Evolutionary conservation across 2,797 vertebrate species (phyloP), one percentile per base, ranked within the genome.

Genomic region (Brachyrhaphis roseni): DNA sequence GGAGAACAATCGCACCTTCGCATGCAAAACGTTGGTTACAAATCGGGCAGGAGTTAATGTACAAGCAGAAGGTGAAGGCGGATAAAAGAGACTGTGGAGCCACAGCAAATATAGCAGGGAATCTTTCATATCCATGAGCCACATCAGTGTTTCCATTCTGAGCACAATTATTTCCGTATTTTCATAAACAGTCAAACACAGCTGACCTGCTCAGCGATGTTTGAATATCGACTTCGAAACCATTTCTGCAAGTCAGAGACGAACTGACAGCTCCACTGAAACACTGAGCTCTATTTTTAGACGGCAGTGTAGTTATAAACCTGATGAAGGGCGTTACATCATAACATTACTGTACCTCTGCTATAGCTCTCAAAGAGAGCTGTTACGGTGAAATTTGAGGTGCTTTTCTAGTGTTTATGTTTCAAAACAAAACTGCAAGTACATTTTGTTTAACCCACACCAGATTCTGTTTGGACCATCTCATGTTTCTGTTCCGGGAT

Each of bases 241-340:
- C 20, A 41, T 68, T 41, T 41, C 36, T 68, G 10, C 64, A 11
- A 68, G 36, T 68, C 64, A 12, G 64, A 26, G 36, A 41, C 0
- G 11, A 41, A 12, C 36, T 26, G 64, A 23, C 66, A n/a, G 66
- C 39, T 43, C 39, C 39, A 7, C 39, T n/a, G 10, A 23, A 70
- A 70, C 72, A 26, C 8, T 12, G 31, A 66, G 36, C 72, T 62
- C 74, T 86, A 86, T 86, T 86, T 76, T 87, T 83, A 83, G 77
- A 74, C 31, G 46, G 36, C 72, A 76, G 62, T 72, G 82, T 59
- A 72, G 71, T 74, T 41, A 68, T 23, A 41, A 41, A 68, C 20
- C 8, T 55, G 78, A 84, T 82, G 75, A 80, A 86, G 75, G 82
- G 70, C 78, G 68, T 68, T 62, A 57, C 80, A 87, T 87, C 85